Evolutionary conservation across 37 sponge, comb jelly and placozoan genomes (phyloP).

Genomic region (Haliclona indistincta): DNA sequence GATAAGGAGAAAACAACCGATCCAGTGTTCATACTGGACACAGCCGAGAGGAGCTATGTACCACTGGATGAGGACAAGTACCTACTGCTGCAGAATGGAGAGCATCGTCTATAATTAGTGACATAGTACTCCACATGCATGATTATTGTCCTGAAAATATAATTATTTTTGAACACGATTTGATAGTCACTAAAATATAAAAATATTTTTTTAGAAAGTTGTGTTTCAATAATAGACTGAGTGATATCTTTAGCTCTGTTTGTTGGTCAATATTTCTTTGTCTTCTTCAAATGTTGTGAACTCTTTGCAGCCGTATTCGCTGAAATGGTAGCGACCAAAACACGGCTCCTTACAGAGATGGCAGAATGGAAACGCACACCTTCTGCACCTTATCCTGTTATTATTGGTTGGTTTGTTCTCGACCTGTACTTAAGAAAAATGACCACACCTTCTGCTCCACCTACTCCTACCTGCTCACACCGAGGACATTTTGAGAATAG

Average conservation of each 20-base stretch:
- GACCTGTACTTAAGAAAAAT: constrained; percentile 12
- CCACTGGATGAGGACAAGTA: constrained; percentile 44
- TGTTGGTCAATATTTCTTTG: not conserved
- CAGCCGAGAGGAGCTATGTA: constrained; percentile 36
- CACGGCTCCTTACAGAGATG: constrained; percentile 62
- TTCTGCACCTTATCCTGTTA: constrained; percentile 63
- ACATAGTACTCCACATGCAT: too few relatives aligned
- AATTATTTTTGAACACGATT: too few relatives aligned
- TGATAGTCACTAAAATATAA: too few relatives aligned
- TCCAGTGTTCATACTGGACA: constrained; percentile 70
- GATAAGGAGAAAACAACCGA: constrained; percentile 27
- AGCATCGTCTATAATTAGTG: too few relatives aligned
- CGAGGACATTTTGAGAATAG: constrained; percentile 58
- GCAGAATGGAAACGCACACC: constrained; percentile 59
- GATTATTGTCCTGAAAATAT: too few relatives aligned
- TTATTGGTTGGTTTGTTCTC: constrained; percentile 29
- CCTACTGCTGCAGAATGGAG: not conserved
- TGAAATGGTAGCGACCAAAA: constrained; percentile 72
- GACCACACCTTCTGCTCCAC: not conserved
- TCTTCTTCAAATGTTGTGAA: constrained; percentile 34
- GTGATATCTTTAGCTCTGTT: too few relatives aligned
- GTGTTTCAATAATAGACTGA: too few relatives aligned
- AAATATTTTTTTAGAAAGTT: too few relatives aligned
- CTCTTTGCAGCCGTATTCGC: constrained; percentile 63
- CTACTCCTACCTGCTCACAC: constrained; percentile 49